Evolutionary conservation across 2,888 invertebrate genomes (phyloP).

Genomic region (Helobdella robusta): DNA sequence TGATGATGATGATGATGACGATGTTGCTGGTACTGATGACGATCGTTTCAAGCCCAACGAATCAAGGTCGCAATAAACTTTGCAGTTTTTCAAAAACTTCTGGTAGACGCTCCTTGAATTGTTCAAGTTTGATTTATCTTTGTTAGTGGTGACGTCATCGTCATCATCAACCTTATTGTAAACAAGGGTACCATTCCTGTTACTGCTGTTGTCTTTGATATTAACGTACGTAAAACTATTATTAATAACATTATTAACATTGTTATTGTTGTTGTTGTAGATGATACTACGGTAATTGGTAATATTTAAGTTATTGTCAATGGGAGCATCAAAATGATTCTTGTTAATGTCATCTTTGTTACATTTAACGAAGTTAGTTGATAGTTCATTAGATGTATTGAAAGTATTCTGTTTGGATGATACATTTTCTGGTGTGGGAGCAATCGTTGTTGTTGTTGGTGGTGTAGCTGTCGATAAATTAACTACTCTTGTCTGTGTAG

Average conservation of each 20-base stretch:
- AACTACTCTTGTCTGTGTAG: too few species aligned
- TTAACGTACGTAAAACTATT: neutral
- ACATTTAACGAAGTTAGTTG: too few species aligned
- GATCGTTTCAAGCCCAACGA: too few species aligned
- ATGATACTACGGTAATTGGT: neutral
- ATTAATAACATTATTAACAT: constrained; percentile 12
- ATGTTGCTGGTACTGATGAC: too few species aligned
- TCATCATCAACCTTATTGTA: neutral
- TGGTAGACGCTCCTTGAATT: too few species aligned
- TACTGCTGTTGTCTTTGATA: neutral
- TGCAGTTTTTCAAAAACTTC: too few species aligned
- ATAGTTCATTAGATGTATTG: too few species aligned
- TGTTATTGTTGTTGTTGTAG: neutral
- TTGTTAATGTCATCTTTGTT: neutral
- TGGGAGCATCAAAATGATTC: neutral
- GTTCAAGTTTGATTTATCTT: neutral
- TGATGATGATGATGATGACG: constrained; percentile 1
- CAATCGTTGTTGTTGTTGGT: too few species aligned
- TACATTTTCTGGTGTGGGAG: too few species aligned
- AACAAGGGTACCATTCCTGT: neutral
- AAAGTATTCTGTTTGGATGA: too few species aligned
- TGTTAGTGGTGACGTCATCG: neutral
- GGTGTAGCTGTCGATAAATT: too few species aligned
- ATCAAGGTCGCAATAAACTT: too few species aligned
- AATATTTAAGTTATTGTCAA: neutral